Base-by-base conservation (phyloP, 2,113 vertebrate genomes). In the Embiotoca jacksoni region DNA sequence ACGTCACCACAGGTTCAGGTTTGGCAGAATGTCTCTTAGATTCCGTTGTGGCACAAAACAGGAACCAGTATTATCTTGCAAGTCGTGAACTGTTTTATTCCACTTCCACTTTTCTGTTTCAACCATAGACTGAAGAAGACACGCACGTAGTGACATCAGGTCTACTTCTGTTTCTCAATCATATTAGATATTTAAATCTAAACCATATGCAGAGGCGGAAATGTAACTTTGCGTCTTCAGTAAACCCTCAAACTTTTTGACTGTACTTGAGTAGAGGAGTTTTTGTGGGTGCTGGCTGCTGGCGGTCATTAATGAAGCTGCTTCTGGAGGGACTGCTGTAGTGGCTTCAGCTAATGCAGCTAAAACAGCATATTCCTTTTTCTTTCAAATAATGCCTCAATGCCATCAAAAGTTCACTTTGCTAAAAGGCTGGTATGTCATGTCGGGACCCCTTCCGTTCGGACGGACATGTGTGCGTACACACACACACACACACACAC, bases 101-200 rank as follows among this genome's bases (percentile, higher is more conserved):
- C 66, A 82, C 62, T 84, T 89, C 87, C 84, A 74, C 84, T 80
- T 86, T 84, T 86, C 78, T 84, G 83, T 85, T 84, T 89, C 87
- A 80, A 68, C 87, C 78, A 65, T 5, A 61, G 35, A 59, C 65
- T 3, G 14, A 78, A 78, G 73, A 78, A 60, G 56, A 39, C 39
- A 50, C 11, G 5, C 58, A 47, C 15, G 3, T 11, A 1, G 0
- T 15, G 5, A 58, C 14, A 36, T 80, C 37, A 69, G 8, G 41
- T 14, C 11, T 4, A 0, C 44, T 49, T 6, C 11, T 4, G 0
- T 36, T 49, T 6, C 8, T 57, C 41, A 44, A 2, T 30, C 15
- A 3, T 9, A 10, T 2, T 9, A 13, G 41, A 44, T 44, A 13
- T 55, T 4, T 30, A 23, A 9, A 15, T 39, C 7, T 44, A 54